Conservation (phyloP, 2,797 vertebrate species). For the Balearica regulorum region DNA sequence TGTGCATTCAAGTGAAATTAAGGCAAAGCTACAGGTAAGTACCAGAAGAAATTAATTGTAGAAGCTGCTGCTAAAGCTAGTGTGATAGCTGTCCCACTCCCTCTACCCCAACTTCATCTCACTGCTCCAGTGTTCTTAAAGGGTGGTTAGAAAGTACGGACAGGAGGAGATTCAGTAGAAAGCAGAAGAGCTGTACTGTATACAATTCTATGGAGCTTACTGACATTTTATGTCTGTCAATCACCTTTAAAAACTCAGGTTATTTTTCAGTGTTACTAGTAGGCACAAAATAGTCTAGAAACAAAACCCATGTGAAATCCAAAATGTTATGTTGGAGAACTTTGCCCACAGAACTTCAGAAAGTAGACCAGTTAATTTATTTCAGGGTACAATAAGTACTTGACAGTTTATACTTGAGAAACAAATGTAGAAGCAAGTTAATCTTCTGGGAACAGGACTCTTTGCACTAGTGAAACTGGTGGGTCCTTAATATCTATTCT, state of each 20-base stretch:
- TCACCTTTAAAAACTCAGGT: background rate
- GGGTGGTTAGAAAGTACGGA: background rate
- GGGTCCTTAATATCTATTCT: background rate
- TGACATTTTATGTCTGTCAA: background rate
- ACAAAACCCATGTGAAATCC: background rate
- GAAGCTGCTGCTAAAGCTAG: background rate
- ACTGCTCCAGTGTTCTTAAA: background rate
- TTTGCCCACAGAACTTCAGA: background rate
- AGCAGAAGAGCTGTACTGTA: background rate
- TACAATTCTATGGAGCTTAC: background rate
- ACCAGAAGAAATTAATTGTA: background rate
- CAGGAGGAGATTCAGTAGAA: background rate
- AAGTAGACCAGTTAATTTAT: background rate
- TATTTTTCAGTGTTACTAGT: background rate
- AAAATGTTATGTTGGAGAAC: background rate
- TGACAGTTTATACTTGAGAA: background rate
- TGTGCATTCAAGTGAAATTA: conserved; percentile 74
- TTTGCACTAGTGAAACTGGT: background rate
- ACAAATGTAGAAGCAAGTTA: background rate
- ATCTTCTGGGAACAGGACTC: background rate
- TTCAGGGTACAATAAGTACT: background rate
- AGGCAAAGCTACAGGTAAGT: conserved; percentile 76
- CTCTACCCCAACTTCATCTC: background rate
- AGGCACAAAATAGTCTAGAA: background rate
- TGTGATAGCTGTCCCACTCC: background rate